Evolutionary conservation across 92 coral and sea anemone species (phyloP).

Genomic region (Actinostola sp.): DNA sequence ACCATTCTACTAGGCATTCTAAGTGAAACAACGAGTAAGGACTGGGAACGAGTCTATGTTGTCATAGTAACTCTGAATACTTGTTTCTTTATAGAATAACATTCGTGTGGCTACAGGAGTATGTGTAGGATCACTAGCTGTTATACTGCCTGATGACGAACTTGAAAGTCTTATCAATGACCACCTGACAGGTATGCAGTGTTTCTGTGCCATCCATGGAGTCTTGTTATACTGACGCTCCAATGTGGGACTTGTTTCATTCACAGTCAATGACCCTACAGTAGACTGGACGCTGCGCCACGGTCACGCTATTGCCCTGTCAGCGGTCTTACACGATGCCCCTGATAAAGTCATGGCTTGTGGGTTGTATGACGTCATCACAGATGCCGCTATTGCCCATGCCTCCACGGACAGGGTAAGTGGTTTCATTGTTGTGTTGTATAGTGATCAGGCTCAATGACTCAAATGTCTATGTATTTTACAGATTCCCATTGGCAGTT

Average conservation of each 20-base stretch:
- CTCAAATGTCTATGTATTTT: background rate
- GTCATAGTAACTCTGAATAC: too few relatives aligned
- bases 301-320: conserved; percentile 90
- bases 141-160: conserved; percentile 80
- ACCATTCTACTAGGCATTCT: too few relatives aligned
- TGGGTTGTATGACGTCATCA: conserved; percentile 74
- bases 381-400: conserved; percentile 77
- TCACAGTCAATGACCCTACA: conserved; percentile 84
- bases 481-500: conserved; percentile 93
- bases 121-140: conserved; percentile 82
- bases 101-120: conserved; percentile 93
- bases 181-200: conserved; percentile 73
- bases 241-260: too few relatives aligned
- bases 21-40: too few relatives aligned
- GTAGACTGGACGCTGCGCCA: conserved; percentile 98
- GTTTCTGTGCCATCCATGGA: too few relatives aligned
- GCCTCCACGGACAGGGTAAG: conserved; percentile 95
- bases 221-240: too few relatives aligned
- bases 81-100: conserved; percentile 67
- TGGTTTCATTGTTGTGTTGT: background rate
- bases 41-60: too few relatives aligned
- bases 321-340: conserved; percentile 96
- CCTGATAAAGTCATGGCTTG: conserved; percentile 73
- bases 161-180: conserved; percentile 70
- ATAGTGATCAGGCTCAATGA: background rate